Evolutionary conservation across 2,113 vertebrate genomes (phyloP).

Genomic region (Chaetodon trifascialis): DNA sequence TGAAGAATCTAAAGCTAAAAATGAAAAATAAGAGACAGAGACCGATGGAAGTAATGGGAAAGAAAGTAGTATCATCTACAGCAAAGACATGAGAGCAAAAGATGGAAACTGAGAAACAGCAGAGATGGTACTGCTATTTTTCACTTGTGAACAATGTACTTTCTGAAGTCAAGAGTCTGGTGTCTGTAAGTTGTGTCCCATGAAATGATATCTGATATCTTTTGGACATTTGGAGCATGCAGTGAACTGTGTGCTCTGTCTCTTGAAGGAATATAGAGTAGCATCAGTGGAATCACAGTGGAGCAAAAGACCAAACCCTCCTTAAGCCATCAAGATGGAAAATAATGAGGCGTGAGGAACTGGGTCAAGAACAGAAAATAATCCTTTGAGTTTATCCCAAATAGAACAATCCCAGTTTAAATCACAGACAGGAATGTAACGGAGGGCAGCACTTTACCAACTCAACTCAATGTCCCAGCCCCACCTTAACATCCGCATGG

Average conservation of each 20-base stretch:
- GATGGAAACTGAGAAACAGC: background rate
- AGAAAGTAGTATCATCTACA: background rate
- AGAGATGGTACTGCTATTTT: background rate
- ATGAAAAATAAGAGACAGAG: background rate
- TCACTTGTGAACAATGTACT: background rate
- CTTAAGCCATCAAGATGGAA: conserved; percentile 16
- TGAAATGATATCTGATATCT: background rate
- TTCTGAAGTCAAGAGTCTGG: conserved; percentile 14
- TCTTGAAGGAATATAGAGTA: background rate
- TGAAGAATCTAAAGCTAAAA: background rate
- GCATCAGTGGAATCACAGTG: background rate
- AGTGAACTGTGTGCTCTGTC: background rate
- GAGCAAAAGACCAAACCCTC: conserved; percentile 6
- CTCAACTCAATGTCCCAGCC: background rate
- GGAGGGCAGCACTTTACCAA: background rate
- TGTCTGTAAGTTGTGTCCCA: background rate
- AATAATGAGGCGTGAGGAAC: conserved; percentile 32
- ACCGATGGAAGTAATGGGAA: background rate
- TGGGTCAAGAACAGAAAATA: conserved; percentile 28
- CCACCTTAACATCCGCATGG: background rate
- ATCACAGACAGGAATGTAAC: background rate
- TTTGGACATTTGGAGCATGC: conserved; percentile 1
- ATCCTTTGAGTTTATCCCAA: background rate
- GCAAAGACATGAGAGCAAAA: background rate
- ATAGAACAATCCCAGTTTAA: background rate